Conservation (phyloP, 2,888 invertebrate species). For the Brachypterus glaber region DNA sequence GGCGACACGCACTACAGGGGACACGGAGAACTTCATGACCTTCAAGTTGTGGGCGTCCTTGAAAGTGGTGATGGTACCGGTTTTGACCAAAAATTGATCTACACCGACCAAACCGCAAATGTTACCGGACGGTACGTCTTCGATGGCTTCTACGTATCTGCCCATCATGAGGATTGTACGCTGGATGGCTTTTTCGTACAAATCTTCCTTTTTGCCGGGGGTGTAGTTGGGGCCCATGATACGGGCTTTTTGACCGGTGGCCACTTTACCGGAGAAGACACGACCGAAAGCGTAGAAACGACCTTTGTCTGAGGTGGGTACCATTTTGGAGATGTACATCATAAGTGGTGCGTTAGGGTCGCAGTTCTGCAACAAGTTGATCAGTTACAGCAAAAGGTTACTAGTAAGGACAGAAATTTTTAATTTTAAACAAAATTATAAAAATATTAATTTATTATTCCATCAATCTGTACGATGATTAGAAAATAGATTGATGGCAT, state of each 20-base stretch:
- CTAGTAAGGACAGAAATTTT: too few species aligned
- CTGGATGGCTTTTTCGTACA: slow-evolving; percentile 98
- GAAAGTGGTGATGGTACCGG: slow-evolving; percentile 97
- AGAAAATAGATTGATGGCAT: too few species aligned
- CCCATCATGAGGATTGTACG: slow-evolving; percentile 99
- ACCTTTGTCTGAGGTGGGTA: slow-evolving; percentile 98
- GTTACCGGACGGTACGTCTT: slow-evolving; percentile 97
- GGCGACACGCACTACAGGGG: slow-evolving; percentile 98
- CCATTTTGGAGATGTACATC: slow-evolving; percentile 99
- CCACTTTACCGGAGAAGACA: slow-evolving; percentile 89
- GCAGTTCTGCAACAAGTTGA: too few species aligned
- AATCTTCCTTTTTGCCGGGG: slow-evolving; percentile 98
- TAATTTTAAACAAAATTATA: too few species aligned
- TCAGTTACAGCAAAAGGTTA: too few species aligned
- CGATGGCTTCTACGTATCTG: slow-evolving; percentile 97
- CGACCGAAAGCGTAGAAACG: slow-evolving; percentile 99
- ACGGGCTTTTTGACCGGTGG: slow-evolving; percentile 87
- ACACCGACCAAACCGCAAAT: slow-evolving; percentile 99
- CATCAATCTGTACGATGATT: too few species aligned
- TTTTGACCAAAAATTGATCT: slow-evolving; percentile 98
- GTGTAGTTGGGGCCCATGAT: slow-evolving; percentile 99
- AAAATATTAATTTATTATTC: too few species aligned
- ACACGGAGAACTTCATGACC: slow-evolving; percentile 99
- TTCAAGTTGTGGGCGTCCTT: slow-evolving; percentile 99
- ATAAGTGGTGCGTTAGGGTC: slow-evolving; percentile 96